Evolutionary conservation across 1,140 invertebrate genomes (phyloP).

Genomic region (Ladona fulva): DNA sequence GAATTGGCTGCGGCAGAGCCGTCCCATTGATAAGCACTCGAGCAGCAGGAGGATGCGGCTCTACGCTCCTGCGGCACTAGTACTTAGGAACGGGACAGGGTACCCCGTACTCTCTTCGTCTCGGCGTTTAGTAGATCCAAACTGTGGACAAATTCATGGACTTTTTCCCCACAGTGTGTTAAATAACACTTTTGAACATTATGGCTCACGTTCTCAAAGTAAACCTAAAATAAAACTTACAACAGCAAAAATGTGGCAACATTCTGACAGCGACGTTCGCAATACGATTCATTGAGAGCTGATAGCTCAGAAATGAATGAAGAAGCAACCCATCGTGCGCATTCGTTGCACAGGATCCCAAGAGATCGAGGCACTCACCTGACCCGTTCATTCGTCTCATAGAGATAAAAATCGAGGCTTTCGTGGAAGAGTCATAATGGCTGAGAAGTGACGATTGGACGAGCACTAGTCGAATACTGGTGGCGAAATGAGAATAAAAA

Average conservation of each 20-base stretch:
- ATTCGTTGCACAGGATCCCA: no score
- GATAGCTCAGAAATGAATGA: no score
- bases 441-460: background rate
- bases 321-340: no score
- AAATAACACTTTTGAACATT: no score
- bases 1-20: constrained; percentile 22
- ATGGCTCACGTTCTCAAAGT: no score
- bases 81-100: constrained; percentile 72
- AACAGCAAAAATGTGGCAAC: no score
- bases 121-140: background rate
- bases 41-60: constrained; percentile 66
- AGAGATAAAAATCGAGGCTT: no score
- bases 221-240: no score
- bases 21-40: constrained; percentile 79
- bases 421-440: background rate
- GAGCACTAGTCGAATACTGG: background rate
- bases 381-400: no score
- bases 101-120: constrained; percentile 20
- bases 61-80: constrained; percentile 78
- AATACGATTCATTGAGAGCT: no score
- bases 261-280: no score
- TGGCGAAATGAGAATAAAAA: background rate
- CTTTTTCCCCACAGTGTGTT: background rate
- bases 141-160: background rate
- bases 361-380: no score